Percentiles rank a stretch among this genome's conserved stretches.
Conservation (phyloP, 2,888 invertebrate genomes). For the Hypselothyrea guttata region DNA sequence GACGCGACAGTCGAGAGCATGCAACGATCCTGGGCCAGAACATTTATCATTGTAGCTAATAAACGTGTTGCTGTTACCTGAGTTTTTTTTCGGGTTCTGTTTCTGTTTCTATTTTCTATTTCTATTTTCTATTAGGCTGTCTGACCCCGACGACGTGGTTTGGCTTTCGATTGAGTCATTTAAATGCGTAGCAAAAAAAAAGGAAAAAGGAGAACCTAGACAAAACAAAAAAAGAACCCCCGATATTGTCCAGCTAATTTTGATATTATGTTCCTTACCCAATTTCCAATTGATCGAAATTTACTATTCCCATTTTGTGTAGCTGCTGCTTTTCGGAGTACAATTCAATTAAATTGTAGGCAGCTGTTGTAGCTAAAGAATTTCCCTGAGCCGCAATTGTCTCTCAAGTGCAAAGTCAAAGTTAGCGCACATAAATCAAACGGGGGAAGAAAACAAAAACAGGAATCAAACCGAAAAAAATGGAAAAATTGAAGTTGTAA, state of each 20-base stretch:
- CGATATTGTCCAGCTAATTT: constrained; percentile 51
- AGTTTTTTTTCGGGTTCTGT: constrained; percentile 4
- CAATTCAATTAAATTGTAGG: constrained; percentile 64
- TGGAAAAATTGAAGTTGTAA: constrained; percentile 26
- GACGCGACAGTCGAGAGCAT: constrained; percentile 1
- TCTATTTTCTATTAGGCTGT: constrained; percentile 1
- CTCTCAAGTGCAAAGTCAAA: constrained; percentile 51
- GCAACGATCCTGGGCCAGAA: constrained; percentile 53
- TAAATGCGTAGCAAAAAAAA: constrained; percentile 57
- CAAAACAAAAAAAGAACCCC: constrained; percentile 32
- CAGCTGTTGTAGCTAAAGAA: constrained; percentile 49
- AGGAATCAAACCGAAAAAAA: constrained; percentile 11
- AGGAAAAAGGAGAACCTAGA: constrained; percentile 1
- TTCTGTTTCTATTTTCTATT: constrained; percentile 1
- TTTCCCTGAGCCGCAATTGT: constrained; percentile 43
- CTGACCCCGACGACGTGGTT: constrained; percentile 51
- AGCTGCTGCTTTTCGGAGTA: constrained; percentile 17
- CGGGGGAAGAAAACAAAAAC: background rate
- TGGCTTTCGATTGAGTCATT: constrained; percentile 74
- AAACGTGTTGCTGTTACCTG: constrained; percentile 69
- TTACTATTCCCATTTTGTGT: constrained; percentile 15
- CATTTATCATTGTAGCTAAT: constrained; percentile 74
- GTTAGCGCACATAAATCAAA: constrained; percentile 42
- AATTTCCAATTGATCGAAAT: constrained; percentile 25
- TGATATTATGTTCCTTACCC: constrained; percentile 30